Evolutionary conservation across 2,797 vertebrate species (phyloP).

Genomic region (Adrianichthys oophorus): DNA sequence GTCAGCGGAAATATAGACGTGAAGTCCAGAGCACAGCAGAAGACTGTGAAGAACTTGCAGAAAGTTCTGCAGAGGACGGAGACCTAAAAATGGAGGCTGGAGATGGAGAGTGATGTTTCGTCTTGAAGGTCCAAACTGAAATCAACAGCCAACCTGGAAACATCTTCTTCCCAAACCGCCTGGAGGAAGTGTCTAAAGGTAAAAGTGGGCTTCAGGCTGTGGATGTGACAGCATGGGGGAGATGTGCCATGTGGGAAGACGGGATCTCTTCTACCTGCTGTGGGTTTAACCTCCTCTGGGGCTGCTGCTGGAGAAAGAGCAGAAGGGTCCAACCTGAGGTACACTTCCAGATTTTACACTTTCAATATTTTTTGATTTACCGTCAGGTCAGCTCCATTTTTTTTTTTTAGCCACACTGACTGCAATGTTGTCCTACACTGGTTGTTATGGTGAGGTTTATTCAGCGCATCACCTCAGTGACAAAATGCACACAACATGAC

Average conservation of each 20-base stretch:
- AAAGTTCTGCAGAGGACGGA: slow-evolving; percentile 12
- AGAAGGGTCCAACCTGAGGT: slow-evolving; percentile 79
- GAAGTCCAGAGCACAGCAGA: slow-evolving; percentile 4
- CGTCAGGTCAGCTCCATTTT: background rate
- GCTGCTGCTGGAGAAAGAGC: slow-evolving; percentile 76
- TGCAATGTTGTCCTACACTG: slow-evolving; percentile 11
- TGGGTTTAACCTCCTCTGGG: slow-evolving; percentile 68
- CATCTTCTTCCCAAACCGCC: background rate
- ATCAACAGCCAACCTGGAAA: too few relatives aligned
- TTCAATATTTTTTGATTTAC: too few relatives aligned
- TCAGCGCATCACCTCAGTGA: slow-evolving; percentile 42
- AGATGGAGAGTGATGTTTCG: too few relatives aligned
- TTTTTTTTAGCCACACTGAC: background rate
- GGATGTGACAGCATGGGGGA: slow-evolving; percentile 68
- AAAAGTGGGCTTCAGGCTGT: slow-evolving; percentile 38
- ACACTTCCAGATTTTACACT: slow-evolving; percentile 25
- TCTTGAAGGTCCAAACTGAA: too few relatives aligned
- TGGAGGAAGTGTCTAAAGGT: slow-evolving; percentile 27
- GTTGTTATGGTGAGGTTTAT: slow-evolving; percentile 24
- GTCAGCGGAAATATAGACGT: slow-evolving; percentile 5
- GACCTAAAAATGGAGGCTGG: too few relatives aligned
- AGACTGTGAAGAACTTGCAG: slow-evolving; percentile 11
- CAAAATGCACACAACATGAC: slow-evolving; percentile 9
- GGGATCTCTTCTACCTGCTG: slow-evolving; percentile 70
- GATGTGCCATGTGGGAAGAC: slow-evolving; percentile 72